phyloP scores from a whole-genome alignment of 2,113 vertebrate genomes.

The Siniperca chuatsi region DNA sequence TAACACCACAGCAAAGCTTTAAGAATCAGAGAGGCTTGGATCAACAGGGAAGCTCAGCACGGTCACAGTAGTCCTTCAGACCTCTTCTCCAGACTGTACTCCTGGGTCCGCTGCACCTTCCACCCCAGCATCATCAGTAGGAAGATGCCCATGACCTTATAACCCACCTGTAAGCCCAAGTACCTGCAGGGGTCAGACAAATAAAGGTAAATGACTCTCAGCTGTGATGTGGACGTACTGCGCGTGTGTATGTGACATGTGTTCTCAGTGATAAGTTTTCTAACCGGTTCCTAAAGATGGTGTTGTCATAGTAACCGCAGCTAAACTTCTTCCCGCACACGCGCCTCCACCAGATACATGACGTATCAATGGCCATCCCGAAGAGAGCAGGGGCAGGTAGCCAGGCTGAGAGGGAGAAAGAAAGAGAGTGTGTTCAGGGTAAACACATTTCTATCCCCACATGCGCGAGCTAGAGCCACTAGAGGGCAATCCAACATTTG shows the following conservation, averaged over 20 bases:
- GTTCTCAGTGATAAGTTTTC: background rate
- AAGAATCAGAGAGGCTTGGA: background rate
- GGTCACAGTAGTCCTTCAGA: slow-evolving; percentile 76
- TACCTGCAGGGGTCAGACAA: slow-evolving; percentile 83
- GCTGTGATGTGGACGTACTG: background rate
- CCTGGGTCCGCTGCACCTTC: slow-evolving; percentile 90
- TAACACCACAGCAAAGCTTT: slow-evolving; percentile 32
- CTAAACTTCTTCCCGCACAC: slow-evolving; percentile 84
- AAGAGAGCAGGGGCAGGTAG: slow-evolving; percentile 92
- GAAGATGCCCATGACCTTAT: slow-evolving; percentile 88
- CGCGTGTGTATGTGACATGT: background rate
- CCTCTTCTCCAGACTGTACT: slow-evolving; percentile 92
- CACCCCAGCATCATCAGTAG: slow-evolving; percentile 89
- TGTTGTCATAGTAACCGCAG: slow-evolving; percentile 94
- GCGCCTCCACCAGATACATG: slow-evolving; percentile 90
- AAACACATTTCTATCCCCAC: background rate
- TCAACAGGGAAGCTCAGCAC: background rate
- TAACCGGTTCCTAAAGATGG: slow-evolving; percentile 91
- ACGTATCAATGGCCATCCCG: slow-evolving; percentile 91
- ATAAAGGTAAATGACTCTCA: background rate
- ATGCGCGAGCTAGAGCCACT: slow-evolving; percentile 20
- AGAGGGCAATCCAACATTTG: slow-evolving; percentile 52
- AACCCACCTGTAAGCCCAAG: slow-evolving; percentile 92
- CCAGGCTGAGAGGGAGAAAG: slow-evolving; percentile 87
- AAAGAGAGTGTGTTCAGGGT: background rate